phyloP scores from a whole-genome alignment of 2,797 vertebrate genomes.

The Anomalospiza imberbis region DNA sequence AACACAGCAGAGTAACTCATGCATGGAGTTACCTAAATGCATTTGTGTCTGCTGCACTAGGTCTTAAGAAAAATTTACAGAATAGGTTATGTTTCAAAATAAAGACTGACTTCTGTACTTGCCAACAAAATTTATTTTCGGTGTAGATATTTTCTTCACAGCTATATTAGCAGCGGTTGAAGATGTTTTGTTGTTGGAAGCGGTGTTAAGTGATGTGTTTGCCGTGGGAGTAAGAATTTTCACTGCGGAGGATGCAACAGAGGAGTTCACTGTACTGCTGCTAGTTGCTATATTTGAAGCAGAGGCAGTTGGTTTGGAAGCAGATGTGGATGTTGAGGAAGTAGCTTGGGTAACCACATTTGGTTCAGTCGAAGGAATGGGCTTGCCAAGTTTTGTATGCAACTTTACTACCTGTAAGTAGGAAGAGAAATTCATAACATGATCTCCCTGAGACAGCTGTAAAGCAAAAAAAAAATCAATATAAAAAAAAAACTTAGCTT shows the following conservation, averaged over 20 bases:
- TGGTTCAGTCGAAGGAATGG: constrained; percentile 97
- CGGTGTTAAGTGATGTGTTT: constrained; percentile 12
- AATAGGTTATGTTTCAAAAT: constrained; percentile 48
- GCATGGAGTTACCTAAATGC: not conserved
- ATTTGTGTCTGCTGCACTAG: not conserved
- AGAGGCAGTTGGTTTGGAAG: constrained; percentile 81
- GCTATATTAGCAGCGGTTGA: constrained; percentile 60
- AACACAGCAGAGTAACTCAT: not conserved
- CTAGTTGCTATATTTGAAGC: constrained; percentile 74
- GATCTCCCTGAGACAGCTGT: not conserved
- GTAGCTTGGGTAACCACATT: constrained; percentile 89
- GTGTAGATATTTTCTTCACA: constrained; percentile 89
- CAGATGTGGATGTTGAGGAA: constrained; percentile 80
- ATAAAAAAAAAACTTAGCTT: too few relatives aligned
- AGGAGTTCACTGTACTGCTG: constrained; percentile 74
- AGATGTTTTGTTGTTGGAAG: constrained; percentile 69
- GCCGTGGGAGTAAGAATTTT: constrained; percentile 75
- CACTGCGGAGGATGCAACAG: constrained; percentile 74
- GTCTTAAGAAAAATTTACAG: not conserved
- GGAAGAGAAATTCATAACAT: not conserved
- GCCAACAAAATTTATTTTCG: constrained; percentile 99
- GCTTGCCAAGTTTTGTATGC: constrained; percentile 97
- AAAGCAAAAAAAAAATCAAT: not conserved
- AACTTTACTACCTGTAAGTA: constrained; percentile 91
- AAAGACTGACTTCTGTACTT: constrained; percentile 75